These are phyloP conservation scores for Bradypodion ventrale DNA, from an alignment of 2,797 vertebrate species.

Conservation along the genomic window DNA sequence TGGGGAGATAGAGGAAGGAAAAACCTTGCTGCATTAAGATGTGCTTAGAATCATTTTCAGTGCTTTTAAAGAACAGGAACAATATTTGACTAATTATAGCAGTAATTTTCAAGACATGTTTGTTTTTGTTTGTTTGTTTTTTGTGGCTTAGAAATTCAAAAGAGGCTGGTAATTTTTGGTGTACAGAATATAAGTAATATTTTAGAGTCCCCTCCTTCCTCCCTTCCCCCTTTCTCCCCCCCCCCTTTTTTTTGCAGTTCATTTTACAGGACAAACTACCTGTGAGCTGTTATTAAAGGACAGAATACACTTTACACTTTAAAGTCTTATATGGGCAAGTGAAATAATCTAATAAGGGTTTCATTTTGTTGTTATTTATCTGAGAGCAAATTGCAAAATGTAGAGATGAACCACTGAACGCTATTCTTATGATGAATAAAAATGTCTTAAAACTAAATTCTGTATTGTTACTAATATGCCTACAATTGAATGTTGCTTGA, in stretches of 20 bases:
- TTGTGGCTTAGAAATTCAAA: neutral
- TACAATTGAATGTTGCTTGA: neutral
- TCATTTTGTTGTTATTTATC: neutral
- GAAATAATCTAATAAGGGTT: neutral
- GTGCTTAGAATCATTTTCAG: conserved; percentile 3
- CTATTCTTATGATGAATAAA: neutral
- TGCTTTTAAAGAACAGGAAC: neutral
- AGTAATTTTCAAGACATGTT: neutral
- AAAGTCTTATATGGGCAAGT: neutral
- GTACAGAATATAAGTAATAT: neutral
- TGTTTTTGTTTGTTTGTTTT: too few species aligned
- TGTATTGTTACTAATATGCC: neutral
- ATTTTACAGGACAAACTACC: too few species aligned
- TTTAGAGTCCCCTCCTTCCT: neutral
- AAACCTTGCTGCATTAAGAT: conserved; percentile 1
- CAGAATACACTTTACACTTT: neutral
- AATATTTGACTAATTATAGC: conserved; percentile 10
- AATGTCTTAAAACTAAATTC: neutral
- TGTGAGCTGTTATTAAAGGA: neutral
- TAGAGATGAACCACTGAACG: neutral
- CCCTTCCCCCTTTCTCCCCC: too few species aligned
- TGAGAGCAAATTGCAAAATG: neutral
- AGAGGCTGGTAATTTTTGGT: too few species aligned
- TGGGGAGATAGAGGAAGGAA: neutral
- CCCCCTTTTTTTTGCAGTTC: too few species aligned